Conservation (phyloP, 2,113 vertebrate species). For the Glaucomys volans region DNA sequence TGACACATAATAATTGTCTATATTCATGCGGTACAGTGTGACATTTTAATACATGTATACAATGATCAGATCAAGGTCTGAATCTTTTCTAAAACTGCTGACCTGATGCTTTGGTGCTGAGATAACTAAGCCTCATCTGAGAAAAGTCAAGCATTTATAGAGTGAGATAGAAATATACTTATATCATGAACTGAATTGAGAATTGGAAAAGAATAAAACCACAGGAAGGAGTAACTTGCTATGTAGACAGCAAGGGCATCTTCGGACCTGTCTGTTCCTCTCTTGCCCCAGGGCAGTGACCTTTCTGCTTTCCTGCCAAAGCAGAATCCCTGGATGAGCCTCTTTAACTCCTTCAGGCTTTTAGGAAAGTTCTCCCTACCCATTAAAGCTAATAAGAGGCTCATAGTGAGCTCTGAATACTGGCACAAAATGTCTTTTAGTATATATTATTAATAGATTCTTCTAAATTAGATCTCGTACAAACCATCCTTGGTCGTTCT, state of each 20-base stretch:
- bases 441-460: constrained; percentile 56
- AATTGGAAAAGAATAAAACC: not conserved
- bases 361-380: not conserved
- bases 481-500: constrained; percentile 47
- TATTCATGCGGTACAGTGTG: not conserved
- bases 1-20: not conserved
- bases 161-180: constrained; percentile 11
- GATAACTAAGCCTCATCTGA: not conserved
- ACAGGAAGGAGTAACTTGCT: not conserved
- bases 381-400: constrained; percentile 57
- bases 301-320: not conserved
- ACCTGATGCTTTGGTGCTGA: not conserved
- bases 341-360: not conserved
- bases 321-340: constrained; percentile 21
- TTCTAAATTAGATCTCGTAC: constrained; percentile 42
- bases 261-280: not conserved
- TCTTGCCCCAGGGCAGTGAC: not conserved
- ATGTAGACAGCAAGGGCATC: not conserved
- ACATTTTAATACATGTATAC: not conserved
- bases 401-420: not conserved
- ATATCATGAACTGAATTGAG: not conserved
- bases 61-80: not conserved
- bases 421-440: constrained; percentile 50
- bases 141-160: not conserved
- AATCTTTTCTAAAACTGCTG: not conserved